Evolutionary conservation across 2,113 vertebrate genomes (phyloP).

Genomic region (Dendropsophus ebraccatus): DNA sequence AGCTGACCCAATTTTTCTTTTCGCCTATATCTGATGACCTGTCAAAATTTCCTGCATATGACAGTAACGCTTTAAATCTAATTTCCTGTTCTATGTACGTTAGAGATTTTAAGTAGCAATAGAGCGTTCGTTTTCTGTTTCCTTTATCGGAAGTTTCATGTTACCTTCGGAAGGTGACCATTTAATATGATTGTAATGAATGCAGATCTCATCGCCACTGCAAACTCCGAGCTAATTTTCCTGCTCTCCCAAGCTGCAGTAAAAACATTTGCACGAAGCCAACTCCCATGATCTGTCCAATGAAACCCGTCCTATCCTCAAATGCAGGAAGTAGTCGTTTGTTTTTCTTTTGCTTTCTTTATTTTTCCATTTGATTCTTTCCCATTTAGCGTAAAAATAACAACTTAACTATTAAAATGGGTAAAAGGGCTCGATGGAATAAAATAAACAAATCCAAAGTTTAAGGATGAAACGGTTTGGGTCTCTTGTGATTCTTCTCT

Average conservation of each 20-base stretch:
- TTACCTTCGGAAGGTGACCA: background rate
- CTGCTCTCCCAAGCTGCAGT: constrained; percentile 21
- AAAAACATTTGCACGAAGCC: constrained; percentile 47
- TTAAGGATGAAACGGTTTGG: background rate
- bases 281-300: constrained; percentile 46
- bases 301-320: background rate
- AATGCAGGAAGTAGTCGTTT: constrained; percentile 43
- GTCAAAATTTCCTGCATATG: no score
- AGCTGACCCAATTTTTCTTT: no score
- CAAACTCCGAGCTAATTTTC: constrained; percentile 15
- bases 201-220: background rate
- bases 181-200: constrained; percentile 7
- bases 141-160: constrained; percentile 21
- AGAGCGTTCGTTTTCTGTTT: background rate
- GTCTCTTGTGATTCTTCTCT: background rate
- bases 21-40: no score
- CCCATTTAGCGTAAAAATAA: constrained; percentile 20
- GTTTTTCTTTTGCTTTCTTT: constrained; percentile 49
- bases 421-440: constrained; percentile 5
- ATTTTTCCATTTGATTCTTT: constrained; percentile 51
- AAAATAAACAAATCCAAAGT: constrained; percentile 3
- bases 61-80: no score
- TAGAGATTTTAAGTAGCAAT: background rate
- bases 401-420: constrained; percentile 21
- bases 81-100: background rate